Percentiles rank a stretch among this genome's conserved stretches.
Conservation (phyloP, 2,113 vertebrate species). For the Genyomyrus donnyi region DNA sequence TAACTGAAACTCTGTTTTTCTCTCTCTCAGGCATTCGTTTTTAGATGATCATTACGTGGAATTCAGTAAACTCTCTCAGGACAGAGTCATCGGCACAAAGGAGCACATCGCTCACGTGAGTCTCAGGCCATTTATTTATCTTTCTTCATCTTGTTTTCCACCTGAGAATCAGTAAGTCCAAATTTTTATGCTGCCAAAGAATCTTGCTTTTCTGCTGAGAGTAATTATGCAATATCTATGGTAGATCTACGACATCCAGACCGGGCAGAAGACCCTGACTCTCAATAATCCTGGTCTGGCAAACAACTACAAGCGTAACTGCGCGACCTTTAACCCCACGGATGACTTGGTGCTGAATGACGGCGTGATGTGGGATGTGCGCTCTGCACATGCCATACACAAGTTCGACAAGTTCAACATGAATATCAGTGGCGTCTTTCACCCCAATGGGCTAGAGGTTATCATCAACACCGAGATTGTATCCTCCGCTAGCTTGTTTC, state of each 20-base stretch:
- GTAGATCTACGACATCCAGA: constrained; percentile 98
- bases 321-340: constrained; percentile 95
- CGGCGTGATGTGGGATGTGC: constrained; percentile 95
- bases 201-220: neutral
- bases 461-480: constrained; percentile 98
- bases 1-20: neutral
- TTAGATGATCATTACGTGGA: constrained; percentile 96
- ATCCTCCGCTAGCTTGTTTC: constrained; percentile 60
- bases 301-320: constrained; percentile 99
- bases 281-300: constrained; percentile 97
- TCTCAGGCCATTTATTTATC: neutral
- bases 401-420: constrained; percentile 99
- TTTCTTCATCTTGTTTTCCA: neutral
- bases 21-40: constrained; percentile 83
- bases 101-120: constrained; percentile 90
- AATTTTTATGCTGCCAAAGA: neutral
- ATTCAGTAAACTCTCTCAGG: constrained; percentile 98
- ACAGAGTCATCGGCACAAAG: constrained; percentile 95
- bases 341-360: constrained; percentile 98
- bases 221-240: constrained; percentile 17
- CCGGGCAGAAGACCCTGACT: constrained; percentile 91
- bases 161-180: neutral
- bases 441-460: constrained; percentile 91
- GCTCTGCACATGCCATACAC: constrained; percentile 92
- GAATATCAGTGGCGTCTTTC: constrained; percentile 98